Conservation (phyloP, 2,113 vertebrate species). For the Muscicapa adusta region DNA sequence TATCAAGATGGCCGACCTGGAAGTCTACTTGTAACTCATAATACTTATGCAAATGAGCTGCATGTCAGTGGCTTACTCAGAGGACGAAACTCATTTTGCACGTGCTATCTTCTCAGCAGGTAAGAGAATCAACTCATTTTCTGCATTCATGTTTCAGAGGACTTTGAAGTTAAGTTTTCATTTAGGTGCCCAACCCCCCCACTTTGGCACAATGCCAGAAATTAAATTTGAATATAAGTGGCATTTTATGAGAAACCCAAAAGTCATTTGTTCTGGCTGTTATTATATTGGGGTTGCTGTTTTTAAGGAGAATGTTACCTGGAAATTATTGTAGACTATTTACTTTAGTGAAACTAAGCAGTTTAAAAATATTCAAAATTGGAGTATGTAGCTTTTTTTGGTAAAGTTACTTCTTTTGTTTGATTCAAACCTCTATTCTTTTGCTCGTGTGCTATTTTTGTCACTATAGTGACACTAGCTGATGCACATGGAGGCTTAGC, state of each 20-base stretch:
- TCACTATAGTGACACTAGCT: conserved; percentile 34
- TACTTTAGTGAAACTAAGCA: neutral
- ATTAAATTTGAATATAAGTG: neutral
- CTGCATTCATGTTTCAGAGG: neutral
- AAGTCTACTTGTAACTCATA: conserved; percentile 62
- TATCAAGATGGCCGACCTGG: conserved; percentile 71
- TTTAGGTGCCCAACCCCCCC: neutral
- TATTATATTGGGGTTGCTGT: neutral
- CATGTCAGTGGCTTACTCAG: conserved; percentile 47
- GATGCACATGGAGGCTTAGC: conserved; percentile 6
- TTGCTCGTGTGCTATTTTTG: neutral
- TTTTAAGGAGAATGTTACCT: neutral
- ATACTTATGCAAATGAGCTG: conserved; percentile 63
- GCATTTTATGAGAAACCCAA: neutral
- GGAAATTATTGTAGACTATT: neutral
- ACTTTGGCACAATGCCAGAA: neutral
- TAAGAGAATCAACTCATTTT: conserved; percentile 63
- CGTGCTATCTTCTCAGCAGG: conserved; percentile 58
- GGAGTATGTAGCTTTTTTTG: neutral
- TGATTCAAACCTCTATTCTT: neutral
- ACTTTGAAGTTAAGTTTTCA: neutral
- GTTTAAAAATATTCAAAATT: neutral
- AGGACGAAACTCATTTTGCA: conserved; percentile 68
- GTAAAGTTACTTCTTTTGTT: neutral
- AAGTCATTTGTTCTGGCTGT: neutral